Evolutionary conservation across 2,113 vertebrate species (phyloP).

Genomic region (Coturnix japonica): DNA sequence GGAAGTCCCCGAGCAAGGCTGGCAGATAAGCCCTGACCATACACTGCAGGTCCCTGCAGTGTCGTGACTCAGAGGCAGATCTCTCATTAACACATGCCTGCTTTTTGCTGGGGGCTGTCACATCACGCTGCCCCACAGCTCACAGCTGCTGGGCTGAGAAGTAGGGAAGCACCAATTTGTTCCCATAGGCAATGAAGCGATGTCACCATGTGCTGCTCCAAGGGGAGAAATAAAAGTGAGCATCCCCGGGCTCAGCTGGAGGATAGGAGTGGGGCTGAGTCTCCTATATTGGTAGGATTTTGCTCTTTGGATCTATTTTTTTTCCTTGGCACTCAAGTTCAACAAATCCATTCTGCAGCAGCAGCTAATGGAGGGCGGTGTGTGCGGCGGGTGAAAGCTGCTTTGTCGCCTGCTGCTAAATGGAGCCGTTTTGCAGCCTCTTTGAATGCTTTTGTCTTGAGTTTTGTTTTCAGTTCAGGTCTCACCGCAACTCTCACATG

Average conservation of each 20-base stretch:
- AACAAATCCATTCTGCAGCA: background rate
- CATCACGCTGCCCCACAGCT: background rate
- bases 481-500: background rate
- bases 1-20: slow-evolving; percentile 40
- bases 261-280: background rate
- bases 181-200: background rate
- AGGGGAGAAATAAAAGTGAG: background rate
- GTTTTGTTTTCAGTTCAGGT: slow-evolving; percentile 45
- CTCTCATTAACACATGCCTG: slow-evolving; percentile 48
- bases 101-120: slow-evolving; percentile 15
- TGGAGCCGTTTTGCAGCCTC: background rate
- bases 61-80: slow-evolving; percentile 51
- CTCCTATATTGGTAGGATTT: background rate
- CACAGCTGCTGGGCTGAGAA: background rate
- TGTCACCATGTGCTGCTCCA: background rate
- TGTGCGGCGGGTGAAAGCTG: background rate
- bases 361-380: background rate
- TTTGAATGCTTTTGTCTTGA: background rate
- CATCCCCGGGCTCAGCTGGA: background rate
- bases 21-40: slow-evolving; percentile 18
- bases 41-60: slow-evolving; percentile 28
- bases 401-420: background rate
- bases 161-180: background rate
- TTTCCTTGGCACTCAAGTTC: background rate
- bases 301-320: background rate